Evolutionary conservation across 2,113 vertebrate species (phyloP), one percentile per base, ranked within the genome.

Genomic region (Cephalopterus ornatus): DNA sequence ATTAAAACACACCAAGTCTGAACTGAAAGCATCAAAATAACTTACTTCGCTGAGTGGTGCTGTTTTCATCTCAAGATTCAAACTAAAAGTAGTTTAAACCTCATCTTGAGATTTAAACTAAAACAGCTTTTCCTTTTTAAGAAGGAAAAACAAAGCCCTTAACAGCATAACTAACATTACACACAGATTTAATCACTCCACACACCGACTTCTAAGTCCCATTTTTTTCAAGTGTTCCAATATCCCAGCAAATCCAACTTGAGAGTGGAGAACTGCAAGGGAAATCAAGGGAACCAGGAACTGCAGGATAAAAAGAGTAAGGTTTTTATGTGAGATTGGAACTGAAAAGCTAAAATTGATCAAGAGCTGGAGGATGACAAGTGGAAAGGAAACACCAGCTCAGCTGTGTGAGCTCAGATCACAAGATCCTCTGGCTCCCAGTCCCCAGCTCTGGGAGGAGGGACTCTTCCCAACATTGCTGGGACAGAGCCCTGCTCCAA

Each of bases 361-460:
- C 23, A 24, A 19, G 61, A 78, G 14, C 50, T 63, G 37, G 58
- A 35, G 2, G 65, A 84, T 49, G 91, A 77, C 62, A 83, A 55
- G 8, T 35, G 42, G 30, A 52, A 91, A 92, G 67, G 62, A 58
- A 62, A 71, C 74, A 78, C 79, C 73, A 93, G 65, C 91, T 92
- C 66, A 59, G 78, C 85, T 71, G 2, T 6, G 68, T 23, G 87
- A 82, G 67, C 62, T 37, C 3, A 50, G 94, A 92, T 97, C 95
- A 95, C 87, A 63, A 96, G 96, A 91, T 19, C 5, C 1, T 2
- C 77, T 80, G 91, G 89, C 84, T 86, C 28, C 0, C 33, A 71
- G 88, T 67, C 78, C 93, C 95, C 96, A 94, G 85, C 85, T 46
- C 6, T 27, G 58, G 95, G 28, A 91, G 94, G 32, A 90, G 91